These are phyloP conservation scores for Sebastes oblongus DNA, from an alignment of 2,797 vertebrate species.

Conservation along the genomic window DNA sequence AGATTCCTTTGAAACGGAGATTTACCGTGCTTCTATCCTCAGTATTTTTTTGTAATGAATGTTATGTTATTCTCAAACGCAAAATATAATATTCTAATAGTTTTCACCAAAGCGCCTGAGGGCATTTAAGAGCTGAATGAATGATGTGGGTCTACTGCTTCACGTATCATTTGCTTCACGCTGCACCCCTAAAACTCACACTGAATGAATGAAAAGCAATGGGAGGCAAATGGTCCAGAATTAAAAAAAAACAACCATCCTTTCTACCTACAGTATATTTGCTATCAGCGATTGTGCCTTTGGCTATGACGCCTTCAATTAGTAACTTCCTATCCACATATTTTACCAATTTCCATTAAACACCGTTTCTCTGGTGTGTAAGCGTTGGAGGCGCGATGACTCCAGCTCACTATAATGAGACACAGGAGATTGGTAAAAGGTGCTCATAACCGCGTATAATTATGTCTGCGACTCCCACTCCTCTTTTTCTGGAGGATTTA, in stretches of 20 bases:
- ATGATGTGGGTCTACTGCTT: conserved; percentile 27
- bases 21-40: neutral
- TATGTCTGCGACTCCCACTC: conserved; percentile 67
- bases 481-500: conserved; percentile 73
- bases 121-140: conserved; percentile 13
- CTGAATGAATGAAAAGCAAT: conserved; percentile 41
- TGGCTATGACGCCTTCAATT: conserved; percentile 57
- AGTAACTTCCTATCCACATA: conserved; percentile 57
- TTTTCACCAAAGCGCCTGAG: conserved; percentile 11
- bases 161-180: conserved; percentile 33
- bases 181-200: conserved; percentile 1
- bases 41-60: neutral
- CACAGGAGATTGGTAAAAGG: conserved; percentile 76
- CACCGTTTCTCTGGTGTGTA: conserved; percentile 39
- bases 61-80: conserved; percentile 5
- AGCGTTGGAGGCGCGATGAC: conserved; percentile 42
- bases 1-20: conserved; percentile 34
- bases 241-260: neutral
- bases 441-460: conserved; percentile 75
- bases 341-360: conserved; percentile 64
- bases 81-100: conserved; percentile 12
- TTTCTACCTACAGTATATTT: conserved; percentile 6
- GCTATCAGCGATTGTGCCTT: conserved; percentile 20
- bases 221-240: conserved; percentile 3
- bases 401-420: conserved; percentile 69